Evolutionary conservation across 53 echinoderm and acorn worm species (phyloP).

Genomic region (Apostichopus leukothele): DNA sequence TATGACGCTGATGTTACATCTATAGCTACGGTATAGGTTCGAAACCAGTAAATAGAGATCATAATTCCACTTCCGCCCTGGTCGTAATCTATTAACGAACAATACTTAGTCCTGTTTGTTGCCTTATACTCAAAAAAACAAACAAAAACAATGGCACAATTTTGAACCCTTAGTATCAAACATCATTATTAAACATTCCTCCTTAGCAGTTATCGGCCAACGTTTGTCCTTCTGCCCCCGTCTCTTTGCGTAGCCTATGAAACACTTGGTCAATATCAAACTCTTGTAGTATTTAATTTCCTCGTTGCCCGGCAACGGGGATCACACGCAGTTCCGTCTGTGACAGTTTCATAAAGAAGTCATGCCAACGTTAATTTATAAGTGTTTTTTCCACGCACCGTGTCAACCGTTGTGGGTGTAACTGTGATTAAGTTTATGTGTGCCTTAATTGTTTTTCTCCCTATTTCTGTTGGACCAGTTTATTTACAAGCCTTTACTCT

Average conservation of each 20-base stretch:
- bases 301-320: constrained; percentile 11
- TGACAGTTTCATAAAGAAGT: background rate
- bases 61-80: too few species aligned
- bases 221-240: too few species aligned
- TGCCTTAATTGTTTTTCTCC: background rate
- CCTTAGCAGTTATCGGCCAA: too few species aligned
- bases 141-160: too few species aligned
- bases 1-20: too few species aligned
- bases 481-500: background rate
- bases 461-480: background rate
- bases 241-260: background rate
- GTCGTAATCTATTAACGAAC: too few species aligned
- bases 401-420: background rate
- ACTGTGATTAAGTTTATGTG: background rate
- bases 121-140: too few species aligned
- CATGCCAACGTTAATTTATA: constrained; percentile 2
- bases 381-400: constrained; percentile 7
- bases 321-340: constrained; percentile 35
- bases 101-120: too few species aligned
- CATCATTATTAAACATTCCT: too few species aligned
- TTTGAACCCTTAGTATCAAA: too few species aligned
- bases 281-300: constrained; percentile 2
- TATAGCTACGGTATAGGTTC: too few species aligned
- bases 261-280: background rate
- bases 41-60: too few species aligned